Percentiles rank a stretch among this genome's conserved stretches.
Conservation (phyloP, 2,797 vertebrate genomes). For the Astyanax mexicanus region DNA sequence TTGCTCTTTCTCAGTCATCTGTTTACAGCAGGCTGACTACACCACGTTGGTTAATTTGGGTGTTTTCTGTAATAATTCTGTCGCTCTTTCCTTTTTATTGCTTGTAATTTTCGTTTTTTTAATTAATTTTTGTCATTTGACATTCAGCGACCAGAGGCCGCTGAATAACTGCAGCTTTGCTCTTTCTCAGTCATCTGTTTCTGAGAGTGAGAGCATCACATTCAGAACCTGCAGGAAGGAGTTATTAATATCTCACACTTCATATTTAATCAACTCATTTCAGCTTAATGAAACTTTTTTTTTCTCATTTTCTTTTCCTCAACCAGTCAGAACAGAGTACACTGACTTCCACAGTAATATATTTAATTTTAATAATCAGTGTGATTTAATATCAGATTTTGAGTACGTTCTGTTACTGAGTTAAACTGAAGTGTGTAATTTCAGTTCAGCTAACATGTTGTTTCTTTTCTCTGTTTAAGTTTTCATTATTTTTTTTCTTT, state of each 20-base stretch:
- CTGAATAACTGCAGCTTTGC: neutral
- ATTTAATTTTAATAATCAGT: slow-evolving; percentile 26
- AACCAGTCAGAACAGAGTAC: neutral
- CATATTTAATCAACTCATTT: slow-evolving; percentile 50
- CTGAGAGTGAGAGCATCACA: neutral
- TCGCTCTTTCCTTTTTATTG: too few species aligned
- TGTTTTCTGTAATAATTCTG: too few species aligned
- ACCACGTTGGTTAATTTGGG: too few species aligned
- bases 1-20: slow-evolving; percentile 30
- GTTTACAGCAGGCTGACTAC: too few species aligned
- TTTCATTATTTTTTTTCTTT: too few species aligned
- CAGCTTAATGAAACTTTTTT: slow-evolving; percentile 44
- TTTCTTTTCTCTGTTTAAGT: too few species aligned
- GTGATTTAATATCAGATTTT: slow-evolving; percentile 19
- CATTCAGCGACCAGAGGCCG: too few species aligned
- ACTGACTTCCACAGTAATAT: neutral
- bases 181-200: slow-evolving; percentile 32
- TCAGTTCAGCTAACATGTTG: too few species aligned
- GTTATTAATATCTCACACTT: slow-evolving; percentile 51
- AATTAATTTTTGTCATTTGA: too few species aligned
- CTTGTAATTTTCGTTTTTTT: too few species aligned
- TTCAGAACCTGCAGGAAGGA: neutral
- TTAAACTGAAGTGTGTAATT: neutral
- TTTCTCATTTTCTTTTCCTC: neutral
- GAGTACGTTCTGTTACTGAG: neutral